A percentile compares a stretch with the other conserved stretches of the same genome.
Evolutionary conservation across 2,113 vertebrate genomes (phyloP).

Genomic region (Gadus chalcogrammus): DNA sequence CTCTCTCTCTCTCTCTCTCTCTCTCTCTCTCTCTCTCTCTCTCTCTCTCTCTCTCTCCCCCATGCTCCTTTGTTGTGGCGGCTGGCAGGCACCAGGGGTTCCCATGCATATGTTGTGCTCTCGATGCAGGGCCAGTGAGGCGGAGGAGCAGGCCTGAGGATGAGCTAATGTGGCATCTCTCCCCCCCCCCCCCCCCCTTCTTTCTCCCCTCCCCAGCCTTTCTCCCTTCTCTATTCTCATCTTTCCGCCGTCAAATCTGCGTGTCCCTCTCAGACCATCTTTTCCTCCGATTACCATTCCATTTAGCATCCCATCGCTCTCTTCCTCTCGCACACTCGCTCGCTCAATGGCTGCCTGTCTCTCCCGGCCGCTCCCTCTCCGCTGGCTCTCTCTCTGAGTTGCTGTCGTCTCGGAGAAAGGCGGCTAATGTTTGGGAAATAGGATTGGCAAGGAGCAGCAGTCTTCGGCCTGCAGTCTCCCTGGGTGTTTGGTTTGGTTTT

Average conservation of each 20-base stretch:
- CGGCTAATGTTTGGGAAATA: constrained; percentile 25
- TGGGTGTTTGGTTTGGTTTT: constrained; percentile 29
- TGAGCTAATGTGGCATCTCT: constrained; percentile 56
- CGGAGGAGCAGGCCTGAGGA: constrained; percentile 33
- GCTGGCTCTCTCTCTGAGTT: not conserved
- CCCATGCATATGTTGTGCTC: constrained; percentile 30
- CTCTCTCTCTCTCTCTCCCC: constrained; percentile 18
- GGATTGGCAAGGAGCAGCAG: constrained; percentile 29
- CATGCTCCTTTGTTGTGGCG: constrained; percentile 24
- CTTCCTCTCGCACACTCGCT: constrained; percentile 19
- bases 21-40: constrained; percentile 11
- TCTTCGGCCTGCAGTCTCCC: constrained; percentile 29
- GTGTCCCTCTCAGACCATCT: constrained; percentile 14
- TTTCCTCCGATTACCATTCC: constrained; percentile 54
- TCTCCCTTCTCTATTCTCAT: constrained; percentile 16
- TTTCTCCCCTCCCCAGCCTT: constrained; percentile 27
- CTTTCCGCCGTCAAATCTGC: constrained; percentile 34
- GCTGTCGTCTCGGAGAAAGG: constrained; percentile 45
- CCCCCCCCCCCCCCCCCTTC: not conserved
- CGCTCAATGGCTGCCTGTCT: constrained; percentile 19
- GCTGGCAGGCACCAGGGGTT: constrained; percentile 12
- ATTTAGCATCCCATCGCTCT: constrained; percentile 38
- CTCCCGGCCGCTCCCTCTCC: constrained; percentile 7
- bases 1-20: constrained; percentile 17
- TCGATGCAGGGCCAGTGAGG: constrained; percentile 37